These are phyloP conservation scores for Neosilurus mollespiculum DNA, from an alignment of 2,797 vertebrate genomes.

Conservation along the genomic window DNA sequence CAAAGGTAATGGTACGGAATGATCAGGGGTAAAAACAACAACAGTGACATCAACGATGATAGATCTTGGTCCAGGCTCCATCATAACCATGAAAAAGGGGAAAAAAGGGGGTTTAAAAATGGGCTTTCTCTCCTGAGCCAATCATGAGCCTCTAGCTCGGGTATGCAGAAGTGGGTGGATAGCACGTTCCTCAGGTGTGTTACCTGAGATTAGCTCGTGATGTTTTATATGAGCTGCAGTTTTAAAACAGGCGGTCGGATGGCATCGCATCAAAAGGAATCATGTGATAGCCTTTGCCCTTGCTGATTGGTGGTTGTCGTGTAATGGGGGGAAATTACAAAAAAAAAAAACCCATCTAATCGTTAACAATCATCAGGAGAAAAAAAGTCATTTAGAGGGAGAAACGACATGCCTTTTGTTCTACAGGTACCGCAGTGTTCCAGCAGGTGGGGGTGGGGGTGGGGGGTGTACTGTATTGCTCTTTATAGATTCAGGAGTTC, in stretches of 20 bases:
- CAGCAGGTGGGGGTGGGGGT: too few species aligned
- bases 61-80: background rate
- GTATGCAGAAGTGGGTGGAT: too few species aligned
- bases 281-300: background rate
- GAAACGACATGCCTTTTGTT: background rate
- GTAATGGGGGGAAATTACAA: background rate
- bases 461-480: slow-evolving; percentile 21
- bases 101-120: background rate
- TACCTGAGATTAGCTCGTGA: background rate
- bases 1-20: too few species aligned
- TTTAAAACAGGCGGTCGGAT: background rate
- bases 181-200: background rate
- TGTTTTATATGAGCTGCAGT: background rate
- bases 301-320: background rate
- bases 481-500: background rate
- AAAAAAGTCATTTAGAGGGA: background rate
- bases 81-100: background rate
- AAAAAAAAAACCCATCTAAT: background rate
- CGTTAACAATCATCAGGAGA: background rate
- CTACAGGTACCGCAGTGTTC: background rate
- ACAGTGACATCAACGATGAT: too few species aligned
- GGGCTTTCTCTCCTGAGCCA: background rate
- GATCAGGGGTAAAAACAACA: too few species aligned
- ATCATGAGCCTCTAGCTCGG: background rate
- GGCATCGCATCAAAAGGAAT: background rate